These are phyloP conservation scores for Drosophila phalerata DNA, from an alignment of 2,888 invertebrate genomes.

Conservation along the genomic window DNA sequence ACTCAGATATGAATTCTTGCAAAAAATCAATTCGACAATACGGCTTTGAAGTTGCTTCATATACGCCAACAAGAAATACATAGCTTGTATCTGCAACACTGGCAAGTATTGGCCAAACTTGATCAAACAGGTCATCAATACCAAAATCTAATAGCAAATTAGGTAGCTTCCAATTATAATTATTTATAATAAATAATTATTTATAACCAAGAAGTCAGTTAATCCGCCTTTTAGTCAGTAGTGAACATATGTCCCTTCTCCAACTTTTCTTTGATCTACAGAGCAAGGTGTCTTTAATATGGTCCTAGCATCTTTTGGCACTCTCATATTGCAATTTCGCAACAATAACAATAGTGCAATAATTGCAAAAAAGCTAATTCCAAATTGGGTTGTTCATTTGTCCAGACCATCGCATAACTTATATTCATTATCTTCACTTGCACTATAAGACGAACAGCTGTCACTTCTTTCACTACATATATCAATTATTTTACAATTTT, in stretches of 20 bases:
- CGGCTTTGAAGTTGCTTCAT: background rate
- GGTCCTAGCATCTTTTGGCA: constrained; percentile 33
- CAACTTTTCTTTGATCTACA: constrained; percentile 13
- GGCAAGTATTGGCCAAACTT: constrained; percentile 3
- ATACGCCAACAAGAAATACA: background rate
- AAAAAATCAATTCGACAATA: background rate
- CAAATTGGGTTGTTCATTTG: too few relatives aligned
- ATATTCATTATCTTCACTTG: background rate
- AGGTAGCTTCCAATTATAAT: constrained; percentile 31
- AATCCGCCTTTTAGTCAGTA: constrained; percentile 19
- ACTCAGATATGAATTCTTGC: constrained; percentile 1
- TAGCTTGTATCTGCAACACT: background rate
- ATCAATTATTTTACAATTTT: too few relatives aligned
- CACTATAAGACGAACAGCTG: constrained; percentile 7
- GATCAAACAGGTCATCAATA: too few relatives aligned
- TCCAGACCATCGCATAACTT: constrained; percentile 14
- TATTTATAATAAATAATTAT: too few relatives aligned
- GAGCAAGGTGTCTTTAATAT: constrained; percentile 20
- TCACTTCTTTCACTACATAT: too few relatives aligned
- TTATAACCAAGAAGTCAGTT: constrained; percentile 22
- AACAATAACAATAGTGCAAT: constrained; percentile 17
- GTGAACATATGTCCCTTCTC: constrained; percentile 4
- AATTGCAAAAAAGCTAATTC: constrained; percentile 20
- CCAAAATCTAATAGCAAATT: too few relatives aligned
- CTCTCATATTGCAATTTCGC: constrained; percentile 11